These are phyloP conservation scores for Metalampra italica DNA, from an alignment of 2,888 invertebrate species.

Conservation along the genomic window DNA sequence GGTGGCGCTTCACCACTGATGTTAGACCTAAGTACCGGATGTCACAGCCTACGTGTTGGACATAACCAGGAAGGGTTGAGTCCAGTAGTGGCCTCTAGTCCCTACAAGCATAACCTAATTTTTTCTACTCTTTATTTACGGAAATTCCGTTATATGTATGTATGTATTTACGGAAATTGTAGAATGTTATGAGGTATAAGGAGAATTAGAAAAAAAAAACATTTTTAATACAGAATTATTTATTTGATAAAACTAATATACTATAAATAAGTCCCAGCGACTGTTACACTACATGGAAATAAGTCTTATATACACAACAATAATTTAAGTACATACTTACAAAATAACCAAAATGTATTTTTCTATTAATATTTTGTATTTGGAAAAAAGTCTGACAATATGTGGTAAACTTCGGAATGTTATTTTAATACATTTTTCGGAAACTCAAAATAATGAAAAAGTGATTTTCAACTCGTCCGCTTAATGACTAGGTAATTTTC, in stretches of 20 bases:
- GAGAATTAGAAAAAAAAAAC: background rate
- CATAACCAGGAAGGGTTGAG: no score
- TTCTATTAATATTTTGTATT: conserved; percentile 12
- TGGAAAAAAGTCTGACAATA: conserved; percentile 11
- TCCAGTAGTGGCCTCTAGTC: no score
- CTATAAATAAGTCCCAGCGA: conserved; percentile 28
- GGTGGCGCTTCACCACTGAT: no score
- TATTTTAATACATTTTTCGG: conserved; percentile 5
- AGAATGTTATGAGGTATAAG: no score
- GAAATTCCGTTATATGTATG: no score
- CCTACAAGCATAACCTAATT: no score
- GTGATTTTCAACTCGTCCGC: conserved; percentile 35
- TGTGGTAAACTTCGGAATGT: conserved; percentile 22
- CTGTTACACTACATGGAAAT: conserved; percentile 22
- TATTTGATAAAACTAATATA: conserved; percentile 32
- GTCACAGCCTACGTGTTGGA: no score
- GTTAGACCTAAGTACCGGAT: no score
- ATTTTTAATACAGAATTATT: conserved; percentile 27
- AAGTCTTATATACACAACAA: conserved; percentile 35
- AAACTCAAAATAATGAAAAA: conserved; percentile 8
- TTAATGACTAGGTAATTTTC: conserved; percentile 68
- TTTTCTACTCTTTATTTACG: no score
- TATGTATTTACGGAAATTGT: no score
- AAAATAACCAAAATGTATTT: conserved; percentile 23
- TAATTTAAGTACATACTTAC: conserved; percentile 59